phyloP scores from a whole-genome alignment of 1,140 invertebrate species.

The Hirudo medicinalis region DNA sequence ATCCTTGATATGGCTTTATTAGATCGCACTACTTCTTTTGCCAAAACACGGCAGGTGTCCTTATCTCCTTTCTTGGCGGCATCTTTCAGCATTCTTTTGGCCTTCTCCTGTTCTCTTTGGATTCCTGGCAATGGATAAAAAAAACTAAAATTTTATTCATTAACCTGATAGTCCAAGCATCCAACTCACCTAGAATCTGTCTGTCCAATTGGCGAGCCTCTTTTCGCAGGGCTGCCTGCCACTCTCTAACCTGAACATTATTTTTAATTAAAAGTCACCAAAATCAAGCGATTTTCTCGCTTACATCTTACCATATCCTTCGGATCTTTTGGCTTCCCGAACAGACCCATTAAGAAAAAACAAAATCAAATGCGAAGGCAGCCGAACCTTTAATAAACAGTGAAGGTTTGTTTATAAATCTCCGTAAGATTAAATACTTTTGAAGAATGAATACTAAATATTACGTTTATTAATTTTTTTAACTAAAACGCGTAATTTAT shows the following conservation, averaged over 20 bases:
- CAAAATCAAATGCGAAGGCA: no score
- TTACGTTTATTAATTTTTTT: no score
- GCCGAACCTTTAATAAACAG: no score
- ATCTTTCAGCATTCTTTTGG: constrained; percentile 81
- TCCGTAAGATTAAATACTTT: no score
- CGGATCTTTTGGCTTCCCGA: constrained; percentile 7
- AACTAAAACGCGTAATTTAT: no score
- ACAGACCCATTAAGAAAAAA: not conserved
- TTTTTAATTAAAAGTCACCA: not conserved
- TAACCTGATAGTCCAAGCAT: constrained; percentile 14
- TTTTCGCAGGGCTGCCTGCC: constrained; percentile 81
- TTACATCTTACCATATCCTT: not conserved
- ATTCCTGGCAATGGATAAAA: constrained; percentile 52
- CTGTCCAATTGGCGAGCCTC: constrained; percentile 80
- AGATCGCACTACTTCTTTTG: constrained; percentile 84
- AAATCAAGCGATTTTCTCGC: not conserved
- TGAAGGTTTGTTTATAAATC: no score
- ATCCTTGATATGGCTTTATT: constrained; percentile 79
- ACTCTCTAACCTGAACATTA: constrained; percentile 68
- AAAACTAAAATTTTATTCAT: not conserved
- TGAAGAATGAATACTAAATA: no score
- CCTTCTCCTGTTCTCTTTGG: constrained; percentile 90
- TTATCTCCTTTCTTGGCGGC: constrained; percentile 89
- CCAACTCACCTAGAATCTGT: constrained; percentile 66
- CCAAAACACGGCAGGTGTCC: constrained; percentile 82